Percentiles rank a stretch among this genome's conserved stretches.
These are phyloP conservation scores for Microtus ochrogaster DNA, from an alignment of 2,113 vertebrate species.

Conservation along the genomic window DNA sequence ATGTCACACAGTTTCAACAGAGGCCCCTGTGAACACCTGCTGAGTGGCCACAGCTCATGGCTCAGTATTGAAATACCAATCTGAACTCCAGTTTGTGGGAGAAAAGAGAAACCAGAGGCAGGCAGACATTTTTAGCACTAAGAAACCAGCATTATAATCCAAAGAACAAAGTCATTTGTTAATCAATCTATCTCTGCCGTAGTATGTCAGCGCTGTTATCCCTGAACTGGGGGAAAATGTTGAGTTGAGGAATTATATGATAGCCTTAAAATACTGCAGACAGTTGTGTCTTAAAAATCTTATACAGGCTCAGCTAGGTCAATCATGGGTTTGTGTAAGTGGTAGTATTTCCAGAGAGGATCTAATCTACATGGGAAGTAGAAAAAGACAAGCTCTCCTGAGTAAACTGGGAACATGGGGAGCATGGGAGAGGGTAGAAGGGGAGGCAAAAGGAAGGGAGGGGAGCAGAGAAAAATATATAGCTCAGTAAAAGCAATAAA, in stretches of 20 bases:
- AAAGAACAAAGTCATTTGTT: conserved; percentile 32
- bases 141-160: not conserved
- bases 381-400: no score
- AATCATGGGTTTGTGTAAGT: not conserved
- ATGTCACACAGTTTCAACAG: not conserved
- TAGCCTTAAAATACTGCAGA: conserved; percentile 6
- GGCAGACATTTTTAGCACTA: not conserved
- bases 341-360: not conserved
- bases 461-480: no score
- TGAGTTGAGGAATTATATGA: not conserved
- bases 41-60: not conserved
- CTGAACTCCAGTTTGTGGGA: not conserved
- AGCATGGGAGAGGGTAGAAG: no score
- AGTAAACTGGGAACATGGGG: no score
- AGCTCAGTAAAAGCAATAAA: no score
- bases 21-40: not conserved
- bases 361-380: no score
- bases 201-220: not conserved
- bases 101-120: not conserved
- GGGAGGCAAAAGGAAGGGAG: no score
- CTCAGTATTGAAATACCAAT: not conserved
- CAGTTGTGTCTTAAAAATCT: not conserved
- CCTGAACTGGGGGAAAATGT: not conserved
- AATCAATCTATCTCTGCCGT: not conserved
- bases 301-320: not conserved